Base-by-base conservation (phyloP, 2,797 vertebrate species). In the Silurus aristotelis region DNA sequence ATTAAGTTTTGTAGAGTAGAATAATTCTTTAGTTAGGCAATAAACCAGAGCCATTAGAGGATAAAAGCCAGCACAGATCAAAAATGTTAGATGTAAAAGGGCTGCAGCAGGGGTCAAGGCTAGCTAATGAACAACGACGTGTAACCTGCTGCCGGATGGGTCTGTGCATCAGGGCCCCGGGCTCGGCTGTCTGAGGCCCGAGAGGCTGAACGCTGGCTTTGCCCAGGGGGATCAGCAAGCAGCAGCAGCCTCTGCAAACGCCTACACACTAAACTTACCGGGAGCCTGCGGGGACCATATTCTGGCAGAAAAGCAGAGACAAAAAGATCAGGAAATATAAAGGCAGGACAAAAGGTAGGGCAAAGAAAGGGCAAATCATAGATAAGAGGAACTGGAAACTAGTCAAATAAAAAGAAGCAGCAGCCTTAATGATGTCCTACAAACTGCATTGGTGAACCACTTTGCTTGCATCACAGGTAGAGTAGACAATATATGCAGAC, bases 231-330 rank as follows among this genome's bases (percentile, higher is more conserved):
- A 91, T 98, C 97, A 81, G 97, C 96, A 96, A 97, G 95, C 91
- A 96, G 97, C 87, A 99, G 97, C 92, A 99, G 96, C 83, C 97
- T 96, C 92, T 98, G 97, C 89, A 99, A 96, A 92, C 98, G 97
- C 93, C 97, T 98, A 96, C 97, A 97, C 92, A 99, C 97, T 97
- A 99, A 96, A 96, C 97, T 98, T 96, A 99, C 94, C 83, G 95
- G 95, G 89, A 96, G 96, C 94, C 97, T 97, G 64, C 95, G 96
- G 91, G 96, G 96, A 93, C 96, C 94, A 84, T 97, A 95, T 91
- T 97, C 98, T 98, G 94, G 95, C 94, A 87, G 86, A 90, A 91
- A 90, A 89, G 92, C 86, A 92, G 87, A 94, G 91, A 95, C 58
- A 83, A 64, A 89, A 66, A 90, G 58, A 89, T 85, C 87, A 70